These are phyloP conservation scores for Vulpes lagopus DNA, from an alignment of 2,113 vertebrate genomes.

Conservation along the genomic window DNA sequence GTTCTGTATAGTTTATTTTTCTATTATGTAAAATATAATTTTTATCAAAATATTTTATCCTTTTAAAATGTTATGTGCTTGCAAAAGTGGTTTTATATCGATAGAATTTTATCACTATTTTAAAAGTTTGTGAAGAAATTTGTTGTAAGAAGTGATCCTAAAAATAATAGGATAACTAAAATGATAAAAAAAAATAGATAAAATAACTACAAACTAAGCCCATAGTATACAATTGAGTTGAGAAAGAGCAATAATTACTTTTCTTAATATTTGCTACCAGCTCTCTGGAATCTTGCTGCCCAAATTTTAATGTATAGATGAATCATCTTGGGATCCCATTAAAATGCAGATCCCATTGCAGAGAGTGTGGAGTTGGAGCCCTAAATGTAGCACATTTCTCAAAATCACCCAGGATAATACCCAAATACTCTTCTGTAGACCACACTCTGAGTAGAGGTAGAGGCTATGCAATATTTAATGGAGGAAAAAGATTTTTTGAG, in stretches of 20 bases:
- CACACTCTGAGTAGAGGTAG: neutral
- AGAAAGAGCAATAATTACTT: neutral
- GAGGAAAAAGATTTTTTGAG: neutral
- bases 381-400: neutral
- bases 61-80: neutral
- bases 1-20: neutral
- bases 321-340: neutral
- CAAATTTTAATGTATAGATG: neutral
- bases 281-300: neutral
- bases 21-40: neutral
- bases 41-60: neutral
- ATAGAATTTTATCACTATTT: neutral
- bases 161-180: neutral
- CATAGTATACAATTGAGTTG: neutral
- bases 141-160: neutral
- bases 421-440: neutral
- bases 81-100: neutral
- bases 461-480: neutral
- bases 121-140: neutral
- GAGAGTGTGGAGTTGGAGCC: too few species aligned
- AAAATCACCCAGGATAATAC: neutral
- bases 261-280: neutral
- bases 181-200: neutral
- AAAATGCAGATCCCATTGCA: neutral
- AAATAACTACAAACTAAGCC: neutral